Evolutionary conservation across 2,113 vertebrate genomes (phyloP), one percentile per base, ranked within the genome.

Genomic region (Pachyramphus minor): DNA sequence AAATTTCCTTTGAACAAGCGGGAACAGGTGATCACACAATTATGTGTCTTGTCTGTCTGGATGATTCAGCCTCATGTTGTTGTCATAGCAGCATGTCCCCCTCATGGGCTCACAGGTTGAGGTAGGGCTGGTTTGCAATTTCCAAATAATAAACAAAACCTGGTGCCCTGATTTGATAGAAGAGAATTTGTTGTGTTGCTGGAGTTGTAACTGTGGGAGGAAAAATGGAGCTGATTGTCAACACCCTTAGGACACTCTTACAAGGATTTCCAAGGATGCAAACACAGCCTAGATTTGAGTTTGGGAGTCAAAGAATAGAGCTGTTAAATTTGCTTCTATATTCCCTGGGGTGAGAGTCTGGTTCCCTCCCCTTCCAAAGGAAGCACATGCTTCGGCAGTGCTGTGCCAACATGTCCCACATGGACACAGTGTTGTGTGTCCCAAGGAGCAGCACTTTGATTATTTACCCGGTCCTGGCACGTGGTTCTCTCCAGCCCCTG

Each of bases 51-150:
- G 88, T 81, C 93, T 94, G 80, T 84, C 90, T 74, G 85, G 73
- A 63, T 95, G 93, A 96, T 95, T 95, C 96, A 90, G 64, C 73
- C 76, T 80, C 76, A 92, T 77, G 82, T 78, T 92, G 91, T 94
- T 97, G 96, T 95, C 93, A 92, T 93, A 96, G 96, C 95, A 97
- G 96, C 93, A 13, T 56, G 83, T 56, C 85, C 72, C 67, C 84
- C 23, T 17, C 20, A 2, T 1, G 2, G 72, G 79, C 92, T 95
- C 5, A 0, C 60, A 49, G 28, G 1, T 33, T 12, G 14, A 88
- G 77, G 83, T 67, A 77, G 85, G 68, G 41, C 60, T 92, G 60
- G 47, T 84, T 74, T 74, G 79, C 2, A 2, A 52, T 78, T 94
- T 89, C 83, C 83, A 94, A 90, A 90, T 67, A 90, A 92, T 80